Percentiles rank a stretch among this genome's conserved stretches.
These are phyloP conservation scores for Drosophila neutralis DNA, from an alignment of 2,888 invertebrate species.

Conservation along the genomic window DNA sequence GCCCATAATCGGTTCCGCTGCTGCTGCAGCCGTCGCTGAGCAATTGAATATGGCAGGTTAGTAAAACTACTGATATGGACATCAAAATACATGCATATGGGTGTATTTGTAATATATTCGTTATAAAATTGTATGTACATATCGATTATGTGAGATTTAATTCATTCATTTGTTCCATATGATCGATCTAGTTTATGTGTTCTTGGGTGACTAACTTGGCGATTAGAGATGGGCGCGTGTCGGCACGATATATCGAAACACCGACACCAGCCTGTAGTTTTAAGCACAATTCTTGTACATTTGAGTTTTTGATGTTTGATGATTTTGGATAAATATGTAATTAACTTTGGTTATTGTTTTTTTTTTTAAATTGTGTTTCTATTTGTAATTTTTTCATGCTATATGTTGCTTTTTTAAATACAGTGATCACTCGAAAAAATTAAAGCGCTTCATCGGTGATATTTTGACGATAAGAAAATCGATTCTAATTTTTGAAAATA, in stretches of 20 bases:
- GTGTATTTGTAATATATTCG: background rate
- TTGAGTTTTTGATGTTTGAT: background rate
- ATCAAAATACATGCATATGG: constrained; percentile 8
- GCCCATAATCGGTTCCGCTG: background rate
- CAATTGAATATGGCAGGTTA: constrained; percentile 40
- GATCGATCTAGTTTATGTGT: constrained; percentile 13
- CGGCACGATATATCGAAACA: background rate
- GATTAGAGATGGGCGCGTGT: constrained; percentile 20
- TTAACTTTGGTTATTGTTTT: background rate
- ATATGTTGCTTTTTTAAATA: background rate
- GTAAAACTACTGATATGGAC: constrained; percentile 27
- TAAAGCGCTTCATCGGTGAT: too few species aligned
- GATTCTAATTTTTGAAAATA: background rate
- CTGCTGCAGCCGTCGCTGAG: constrained; percentile 2
- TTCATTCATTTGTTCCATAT: constrained; percentile 8
- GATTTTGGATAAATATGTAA: background rate
- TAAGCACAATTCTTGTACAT: constrained; percentile 3
- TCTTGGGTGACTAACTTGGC: constrained; percentile 24
- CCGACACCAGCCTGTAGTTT: background rate
- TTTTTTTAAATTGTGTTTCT: background rate
- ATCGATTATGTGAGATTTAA: constrained; percentile 14
- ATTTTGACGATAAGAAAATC: too few species aligned
- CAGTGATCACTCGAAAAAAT: background rate
- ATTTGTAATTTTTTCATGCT: background rate
- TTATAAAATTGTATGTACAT: constrained; percentile 10